phyloP scores from a whole-genome alignment of 2,797 vertebrate species.

The Tokudaia muenninki region DNA sequence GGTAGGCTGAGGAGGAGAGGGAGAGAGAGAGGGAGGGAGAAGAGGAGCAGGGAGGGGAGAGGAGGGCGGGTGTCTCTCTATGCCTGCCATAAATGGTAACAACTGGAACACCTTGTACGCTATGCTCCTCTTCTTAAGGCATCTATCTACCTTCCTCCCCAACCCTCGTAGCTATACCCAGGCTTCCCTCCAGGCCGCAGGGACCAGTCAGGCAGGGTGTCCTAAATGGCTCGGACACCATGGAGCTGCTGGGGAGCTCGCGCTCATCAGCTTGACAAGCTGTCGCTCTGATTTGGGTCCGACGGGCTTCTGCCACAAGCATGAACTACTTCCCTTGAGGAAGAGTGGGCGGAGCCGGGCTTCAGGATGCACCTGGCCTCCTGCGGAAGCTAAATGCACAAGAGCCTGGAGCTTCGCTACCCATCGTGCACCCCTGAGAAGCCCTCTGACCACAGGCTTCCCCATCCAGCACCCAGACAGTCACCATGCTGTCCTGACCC shows the following conservation, averaged over 20 bases:
- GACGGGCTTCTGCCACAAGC: conserved; percentile 67
- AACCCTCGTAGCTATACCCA: background rate
- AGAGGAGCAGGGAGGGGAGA: background rate
- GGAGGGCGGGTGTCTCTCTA: background rate
- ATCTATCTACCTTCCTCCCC: background rate
- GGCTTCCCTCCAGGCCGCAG: background rate
- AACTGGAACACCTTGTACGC: conserved; percentile 41
- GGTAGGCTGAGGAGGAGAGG: background rate
- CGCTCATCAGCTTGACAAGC: conserved; percentile 85
- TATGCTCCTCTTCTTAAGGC: background rate
- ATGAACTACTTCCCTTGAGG: conserved; percentile 7
- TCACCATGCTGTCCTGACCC: background rate
- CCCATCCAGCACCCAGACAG: background rate
- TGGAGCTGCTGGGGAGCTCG: conserved; percentile 80
- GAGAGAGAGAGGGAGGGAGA: conserved; percentile 25
- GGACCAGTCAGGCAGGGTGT: conserved; percentile 73
- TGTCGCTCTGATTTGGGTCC: conserved; percentile 87
- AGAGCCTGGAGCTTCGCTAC: background rate
- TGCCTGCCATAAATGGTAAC: conserved; percentile 80
- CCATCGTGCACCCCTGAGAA: background rate
- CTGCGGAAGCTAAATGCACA: background rate
- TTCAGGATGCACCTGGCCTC: background rate
- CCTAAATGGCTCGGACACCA: conserved; percentile 88
- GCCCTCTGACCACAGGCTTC: background rate
- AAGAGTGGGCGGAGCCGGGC: background rate